Evolutionary conservation across 1,140 invertebrate genomes (phyloP).

Genomic region (Zophobas morio): DNA sequence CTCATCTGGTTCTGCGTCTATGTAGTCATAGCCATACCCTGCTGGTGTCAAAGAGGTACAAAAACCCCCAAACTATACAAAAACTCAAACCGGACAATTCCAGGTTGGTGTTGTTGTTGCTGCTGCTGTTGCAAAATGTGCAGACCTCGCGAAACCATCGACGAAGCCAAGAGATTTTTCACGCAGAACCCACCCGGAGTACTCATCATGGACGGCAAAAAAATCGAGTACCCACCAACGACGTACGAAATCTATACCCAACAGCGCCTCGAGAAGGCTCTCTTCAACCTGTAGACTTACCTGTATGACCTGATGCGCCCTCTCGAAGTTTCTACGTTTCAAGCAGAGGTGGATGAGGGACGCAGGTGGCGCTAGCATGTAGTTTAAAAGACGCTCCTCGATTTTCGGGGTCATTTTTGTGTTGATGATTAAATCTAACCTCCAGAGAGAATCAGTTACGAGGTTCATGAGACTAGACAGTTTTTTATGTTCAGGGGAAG

Average conservation of each 20-base stretch:
- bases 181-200: conserved; percentile 62
- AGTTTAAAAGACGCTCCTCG: conserved; percentile 59
- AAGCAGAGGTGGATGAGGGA: conserved; percentile 64
- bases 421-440: conserved; percentile 61
- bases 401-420: conserved; percentile 51
- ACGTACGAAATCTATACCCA: conserved; percentile 64
- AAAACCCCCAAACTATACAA: conserved; percentile 5
- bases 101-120: conserved; percentile 66
- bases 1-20: conserved; percentile 63
- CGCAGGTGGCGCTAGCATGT: conserved; percentile 63
- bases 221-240: conserved; percentile 61
- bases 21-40: conserved; percentile 63
- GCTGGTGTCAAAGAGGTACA: conserved; percentile 64
- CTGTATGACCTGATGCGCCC: conserved; percentile 64
- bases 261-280: conserved; percentile 61
- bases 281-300: conserved; percentile 58
- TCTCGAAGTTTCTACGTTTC: conserved; percentile 60
- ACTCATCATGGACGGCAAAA: conserved; percentile 54
- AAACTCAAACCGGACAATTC: conserved; percentile 14
- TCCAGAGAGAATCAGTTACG: conserved; percentile 63
- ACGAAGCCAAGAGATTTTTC: conserved; percentile 62
- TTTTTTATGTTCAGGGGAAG: conserved; percentile 53
- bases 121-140: conserved; percentile 64
- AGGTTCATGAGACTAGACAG: conserved; percentile 57
- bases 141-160: conserved; percentile 59